A percentile compares a stretch with the other conserved stretches of the same genome.
phyloP scores from a whole-genome alignment of 2,113 vertebrate species.

The Rhea pennata region DNA sequence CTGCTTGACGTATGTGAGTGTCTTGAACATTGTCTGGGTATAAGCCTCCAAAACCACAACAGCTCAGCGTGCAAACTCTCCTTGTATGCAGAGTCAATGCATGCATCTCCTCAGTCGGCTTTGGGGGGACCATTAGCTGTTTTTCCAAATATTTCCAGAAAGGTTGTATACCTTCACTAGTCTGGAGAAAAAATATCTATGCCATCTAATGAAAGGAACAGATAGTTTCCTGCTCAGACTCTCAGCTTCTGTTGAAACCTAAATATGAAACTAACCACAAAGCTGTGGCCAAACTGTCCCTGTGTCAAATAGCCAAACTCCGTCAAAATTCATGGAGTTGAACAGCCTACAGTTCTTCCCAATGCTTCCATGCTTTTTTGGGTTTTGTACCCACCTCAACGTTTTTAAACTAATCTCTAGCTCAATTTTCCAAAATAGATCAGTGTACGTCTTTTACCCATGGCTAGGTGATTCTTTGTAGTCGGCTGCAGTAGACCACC shows the following conservation, averaged over 20 bases:
- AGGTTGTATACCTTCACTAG: background rate
- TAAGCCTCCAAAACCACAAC: constrained; percentile 28
- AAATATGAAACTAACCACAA: background rate
- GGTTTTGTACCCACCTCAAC: background rate
- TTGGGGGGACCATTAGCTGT: background rate
- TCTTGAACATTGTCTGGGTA: background rate
- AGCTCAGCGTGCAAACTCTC: background rate
- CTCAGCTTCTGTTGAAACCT: constrained; percentile 4
- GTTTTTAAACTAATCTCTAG: background rate
- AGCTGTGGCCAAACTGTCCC: background rate
- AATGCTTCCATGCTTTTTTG: background rate
- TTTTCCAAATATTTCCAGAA: background rate
- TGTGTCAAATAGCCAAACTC: background rate
- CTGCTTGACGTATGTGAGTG: background rate
- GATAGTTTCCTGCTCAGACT: background rate
- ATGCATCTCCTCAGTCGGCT: background rate
- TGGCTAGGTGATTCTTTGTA: background rate
- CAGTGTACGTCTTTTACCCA: background rate
- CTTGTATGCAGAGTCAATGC: background rate
- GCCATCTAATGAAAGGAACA: background rate
- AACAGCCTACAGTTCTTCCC: background rate
- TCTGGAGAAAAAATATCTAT: background rate
- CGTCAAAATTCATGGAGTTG: background rate
- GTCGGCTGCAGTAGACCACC: background rate
- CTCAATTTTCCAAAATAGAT: background rate